A percentile compares a stretch with the other conserved stretches of the same genome.
phyloP scores from a whole-genome alignment of 2,797 vertebrate genomes.

The Microchirus variegatus region DNA sequence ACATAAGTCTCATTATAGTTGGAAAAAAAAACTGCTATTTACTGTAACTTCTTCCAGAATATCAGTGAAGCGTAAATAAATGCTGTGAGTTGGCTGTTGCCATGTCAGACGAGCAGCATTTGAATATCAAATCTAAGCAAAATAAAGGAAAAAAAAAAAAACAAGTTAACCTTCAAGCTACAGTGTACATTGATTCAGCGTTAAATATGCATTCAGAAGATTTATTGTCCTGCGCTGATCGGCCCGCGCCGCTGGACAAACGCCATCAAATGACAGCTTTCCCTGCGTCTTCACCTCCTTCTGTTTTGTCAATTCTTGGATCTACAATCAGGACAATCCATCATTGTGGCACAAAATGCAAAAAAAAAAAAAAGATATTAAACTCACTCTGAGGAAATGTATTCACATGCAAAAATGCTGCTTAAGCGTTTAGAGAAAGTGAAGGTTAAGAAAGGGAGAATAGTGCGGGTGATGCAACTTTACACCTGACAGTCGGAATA shows the following conservation, averaged over 20 bases:
- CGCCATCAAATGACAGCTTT: slow-evolving; percentile 51
- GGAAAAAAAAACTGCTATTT: neutral
- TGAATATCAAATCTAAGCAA: slow-evolving; percentile 70
- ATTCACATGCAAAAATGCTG: slow-evolving; percentile 73
- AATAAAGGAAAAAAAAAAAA: slow-evolving; percentile 39
- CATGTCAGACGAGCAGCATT: slow-evolving; percentile 45
- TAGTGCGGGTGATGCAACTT: slow-evolving; percentile 39
- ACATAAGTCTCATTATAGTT: neutral
- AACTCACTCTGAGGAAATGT: slow-evolving; percentile 74
- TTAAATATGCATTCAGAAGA: slow-evolving; percentile 79
- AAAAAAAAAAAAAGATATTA: slow-evolving; percentile 77
- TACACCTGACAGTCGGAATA: slow-evolving; percentile 39
- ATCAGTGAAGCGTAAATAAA: slow-evolving; percentile 41
- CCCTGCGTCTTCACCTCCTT: slow-evolving; percentile 22
- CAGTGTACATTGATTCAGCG: slow-evolving; percentile 71
- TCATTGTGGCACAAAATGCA: slow-evolving; percentile 78
- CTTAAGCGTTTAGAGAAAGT: slow-evolving; percentile 69
- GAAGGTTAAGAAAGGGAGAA: slow-evolving; percentile 72
- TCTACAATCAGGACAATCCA: slow-evolving; percentile 81
- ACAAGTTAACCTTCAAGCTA: slow-evolving; percentile 78
- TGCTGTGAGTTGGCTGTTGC: slow-evolving; percentile 43
- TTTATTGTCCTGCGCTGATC: slow-evolving; percentile 71
- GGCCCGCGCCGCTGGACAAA: slow-evolving; percentile 65
- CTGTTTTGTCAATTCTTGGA: slow-evolving; percentile 69
- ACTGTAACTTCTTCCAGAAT: slow-evolving; percentile 26